phyloP scores from a whole-genome alignment of 2,888 invertebrate genomes.

The Bellardia bayeri region DNA sequence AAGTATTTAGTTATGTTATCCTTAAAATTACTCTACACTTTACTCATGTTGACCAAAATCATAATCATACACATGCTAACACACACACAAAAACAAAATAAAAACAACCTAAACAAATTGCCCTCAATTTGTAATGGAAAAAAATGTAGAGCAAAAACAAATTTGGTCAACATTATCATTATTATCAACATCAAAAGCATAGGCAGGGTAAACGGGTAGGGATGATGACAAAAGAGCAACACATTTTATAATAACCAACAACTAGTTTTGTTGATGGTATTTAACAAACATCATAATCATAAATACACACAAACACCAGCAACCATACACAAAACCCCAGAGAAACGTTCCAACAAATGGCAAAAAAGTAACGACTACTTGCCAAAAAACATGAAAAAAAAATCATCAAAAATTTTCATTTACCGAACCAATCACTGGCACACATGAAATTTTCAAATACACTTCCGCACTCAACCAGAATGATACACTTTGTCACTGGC shows the following conservation, averaged over 20 bases:
- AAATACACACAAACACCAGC: background rate
- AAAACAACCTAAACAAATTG: constrained; percentile 48
- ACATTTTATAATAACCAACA: constrained; percentile 27
- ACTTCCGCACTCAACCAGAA: background rate
- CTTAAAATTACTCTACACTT: constrained; percentile 33
- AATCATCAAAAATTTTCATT: constrained; percentile 24
- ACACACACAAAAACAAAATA: background rate
- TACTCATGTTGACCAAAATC: constrained; percentile 15
- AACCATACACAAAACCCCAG: background rate
- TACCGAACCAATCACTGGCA: constrained; percentile 57
- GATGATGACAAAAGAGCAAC: background rate
- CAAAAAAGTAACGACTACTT: constrained; percentile 14
- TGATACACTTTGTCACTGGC: constrained; percentile 40
- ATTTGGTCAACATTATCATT: constrained; percentile 34
- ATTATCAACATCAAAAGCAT: constrained; percentile 20
- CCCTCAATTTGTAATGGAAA: constrained; percentile 44
- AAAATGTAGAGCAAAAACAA: background rate
- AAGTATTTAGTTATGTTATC: constrained; percentile 31
- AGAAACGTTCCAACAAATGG: constrained; percentile 38
- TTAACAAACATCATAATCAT: constrained; percentile 59
- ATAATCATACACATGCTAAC: constrained; percentile 28
- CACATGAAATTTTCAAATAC: constrained; percentile 9
- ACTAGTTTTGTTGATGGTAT: constrained; percentile 4
- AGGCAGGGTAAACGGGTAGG: background rate
- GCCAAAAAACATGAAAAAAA: background rate